Evolutionary conservation across 37 sponge, comb jelly and placozoan genomes (phyloP).

Genomic region (Oscarella lobularis): DNA sequence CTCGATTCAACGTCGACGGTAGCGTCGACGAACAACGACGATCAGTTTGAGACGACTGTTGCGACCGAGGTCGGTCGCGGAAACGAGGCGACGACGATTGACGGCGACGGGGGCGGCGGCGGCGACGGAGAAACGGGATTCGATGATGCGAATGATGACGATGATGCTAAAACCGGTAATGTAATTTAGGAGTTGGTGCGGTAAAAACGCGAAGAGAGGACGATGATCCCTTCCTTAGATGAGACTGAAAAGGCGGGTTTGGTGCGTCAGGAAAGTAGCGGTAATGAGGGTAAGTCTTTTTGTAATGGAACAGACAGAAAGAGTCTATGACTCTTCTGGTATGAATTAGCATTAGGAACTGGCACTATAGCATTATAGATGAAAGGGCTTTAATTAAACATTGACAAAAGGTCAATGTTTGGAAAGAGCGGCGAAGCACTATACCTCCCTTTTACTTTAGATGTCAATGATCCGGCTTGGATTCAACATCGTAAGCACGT

Average conservation of each 20-base stretch:
- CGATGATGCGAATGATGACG: neutral
- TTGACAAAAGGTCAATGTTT: neutral
- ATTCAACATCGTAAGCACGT: constrained; percentile 65
- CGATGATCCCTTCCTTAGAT: too few species aligned
- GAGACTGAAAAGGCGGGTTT: too few species aligned
- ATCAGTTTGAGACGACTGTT: too few species aligned
- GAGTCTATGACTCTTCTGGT: neutral
- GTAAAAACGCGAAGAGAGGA: neutral
- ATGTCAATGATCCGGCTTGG: constrained; percentile 71
- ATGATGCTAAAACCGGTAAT: neutral
- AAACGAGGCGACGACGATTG: too few species aligned
- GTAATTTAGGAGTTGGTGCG: neutral
- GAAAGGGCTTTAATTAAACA: neutral
- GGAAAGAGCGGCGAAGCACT: too few species aligned
- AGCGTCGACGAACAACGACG: too few species aligned
- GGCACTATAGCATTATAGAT: neutral
- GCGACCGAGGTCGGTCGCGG: too few species aligned
- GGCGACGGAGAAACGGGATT: neutral
- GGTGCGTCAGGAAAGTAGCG: too few species aligned
- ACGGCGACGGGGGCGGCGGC: neutral
- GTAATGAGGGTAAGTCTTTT: too few species aligned
- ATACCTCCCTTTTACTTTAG: constrained; percentile 18
- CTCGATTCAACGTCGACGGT: too few species aligned
- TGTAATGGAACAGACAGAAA: too few species aligned
- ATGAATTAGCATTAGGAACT: too few species aligned